A percentile compares a stretch with the other conserved stretches of the same genome.
phyloP scores from a whole-genome alignment of 2,797 vertebrate genomes.

The Adelosebastes latens region DNA sequence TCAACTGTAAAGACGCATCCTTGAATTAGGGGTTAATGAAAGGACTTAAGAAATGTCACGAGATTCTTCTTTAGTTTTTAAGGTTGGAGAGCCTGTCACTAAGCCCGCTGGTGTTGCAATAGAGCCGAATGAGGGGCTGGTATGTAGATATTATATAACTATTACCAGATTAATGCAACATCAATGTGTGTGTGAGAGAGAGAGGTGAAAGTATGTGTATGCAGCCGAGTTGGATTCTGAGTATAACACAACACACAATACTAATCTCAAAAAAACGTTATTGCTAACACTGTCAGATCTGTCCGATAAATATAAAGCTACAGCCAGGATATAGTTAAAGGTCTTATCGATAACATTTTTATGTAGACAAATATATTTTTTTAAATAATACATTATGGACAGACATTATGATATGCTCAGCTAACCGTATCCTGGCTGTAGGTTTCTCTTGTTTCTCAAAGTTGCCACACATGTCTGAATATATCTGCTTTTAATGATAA shows the following conservation, averaged over 20 bases:
- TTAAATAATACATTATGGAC: too few relatives aligned
- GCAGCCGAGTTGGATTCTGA: background rate
- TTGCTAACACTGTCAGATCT: too few relatives aligned
- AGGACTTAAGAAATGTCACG: conserved; percentile 38
- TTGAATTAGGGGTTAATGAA: background rate
- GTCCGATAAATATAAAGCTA: background rate
- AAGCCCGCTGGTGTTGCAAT: conserved; percentile 40
- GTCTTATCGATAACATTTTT: too few relatives aligned
- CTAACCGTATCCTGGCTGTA: too few relatives aligned
- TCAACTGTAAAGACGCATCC: background rate
- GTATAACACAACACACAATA: background rate
- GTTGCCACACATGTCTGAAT: background rate
- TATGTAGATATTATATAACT: conserved; percentile 54
- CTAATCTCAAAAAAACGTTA: background rate
- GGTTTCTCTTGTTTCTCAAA: too few relatives aligned
- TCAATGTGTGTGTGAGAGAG: background rate
- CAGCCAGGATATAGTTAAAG: background rate
- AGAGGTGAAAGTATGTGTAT: background rate
- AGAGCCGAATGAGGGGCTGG: conserved; percentile 2
- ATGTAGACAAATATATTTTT: too few relatives aligned
- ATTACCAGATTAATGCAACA: conserved; percentile 47
- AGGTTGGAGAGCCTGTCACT: conserved; percentile 18
- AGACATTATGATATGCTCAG: too few relatives aligned
- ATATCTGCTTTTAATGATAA: background rate
- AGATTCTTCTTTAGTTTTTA: conserved; percentile 46